These are phyloP conservation scores for Bolinopsis microptera DNA, from an alignment of 37 sponge, comb jelly and placozoan species.

Conservation along the genomic window DNA sequence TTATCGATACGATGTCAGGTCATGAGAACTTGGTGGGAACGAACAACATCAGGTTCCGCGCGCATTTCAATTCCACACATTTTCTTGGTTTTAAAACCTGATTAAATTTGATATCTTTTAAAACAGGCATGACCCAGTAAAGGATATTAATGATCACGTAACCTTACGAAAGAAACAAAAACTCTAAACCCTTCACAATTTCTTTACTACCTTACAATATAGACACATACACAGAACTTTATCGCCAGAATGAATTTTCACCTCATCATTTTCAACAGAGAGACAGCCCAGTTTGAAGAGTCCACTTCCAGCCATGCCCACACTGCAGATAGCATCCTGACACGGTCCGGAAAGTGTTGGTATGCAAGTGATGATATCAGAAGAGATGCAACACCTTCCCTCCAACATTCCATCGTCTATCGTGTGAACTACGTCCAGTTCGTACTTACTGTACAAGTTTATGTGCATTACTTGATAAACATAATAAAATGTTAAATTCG, in stretches of 20 bases:
- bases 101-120: neutral
- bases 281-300: conserved; percentile 56
- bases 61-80: neutral
- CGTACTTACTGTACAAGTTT: neutral
- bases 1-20: neutral
- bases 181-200: too few species aligned
- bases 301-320: conserved; percentile 35
- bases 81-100: neutral
- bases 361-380: neutral
- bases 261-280: neutral
- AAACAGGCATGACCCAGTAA: too few species aligned
- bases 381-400: neutral
- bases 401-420: neutral
- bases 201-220: too few species aligned
- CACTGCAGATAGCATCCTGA: conserved; percentile 45
- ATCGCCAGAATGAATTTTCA: too few species aligned
- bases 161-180: too few species aligned
- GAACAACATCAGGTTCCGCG: neutral
- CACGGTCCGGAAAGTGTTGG: neutral
- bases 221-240: too few species aligned
- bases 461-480: neutral
- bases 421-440: conserved; percentile 15
- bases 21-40: neutral
- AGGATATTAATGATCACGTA: too few species aligned
- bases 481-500: neutral